Conservation (phyloP, 2,888 invertebrate species). For the Axea sp. region DNA sequence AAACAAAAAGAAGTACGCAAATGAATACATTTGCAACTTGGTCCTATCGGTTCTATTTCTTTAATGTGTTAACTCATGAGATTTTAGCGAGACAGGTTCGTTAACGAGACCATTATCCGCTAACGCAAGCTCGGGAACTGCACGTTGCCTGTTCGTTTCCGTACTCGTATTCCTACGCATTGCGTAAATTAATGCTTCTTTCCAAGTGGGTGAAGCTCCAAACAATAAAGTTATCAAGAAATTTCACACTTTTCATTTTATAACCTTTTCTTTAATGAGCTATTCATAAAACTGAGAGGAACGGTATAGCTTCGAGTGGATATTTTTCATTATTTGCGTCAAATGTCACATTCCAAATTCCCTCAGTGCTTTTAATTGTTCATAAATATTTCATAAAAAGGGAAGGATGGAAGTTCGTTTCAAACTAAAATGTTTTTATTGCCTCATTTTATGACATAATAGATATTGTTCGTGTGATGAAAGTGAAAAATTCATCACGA, state of each 20-base stretch:
- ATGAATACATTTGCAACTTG: slow-evolving; percentile 5
- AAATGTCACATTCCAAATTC: too few species aligned
- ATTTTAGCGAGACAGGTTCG: slow-evolving; percentile 50
- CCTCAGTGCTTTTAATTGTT: too few species aligned
- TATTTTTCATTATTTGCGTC: background rate
- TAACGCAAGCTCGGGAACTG: background rate
- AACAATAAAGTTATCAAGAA: slow-evolving; percentile 42
- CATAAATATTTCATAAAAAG: too few species aligned
- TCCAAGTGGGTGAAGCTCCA: slow-evolving; percentile 27
- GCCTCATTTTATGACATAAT: background rate
- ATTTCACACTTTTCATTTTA: slow-evolving; percentile 32
- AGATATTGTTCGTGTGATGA: too few species aligned
- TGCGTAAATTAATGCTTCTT: slow-evolving; percentile 49
- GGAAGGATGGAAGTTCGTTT: too few species aligned
- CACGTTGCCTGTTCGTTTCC: slow-evolving; percentile 25
- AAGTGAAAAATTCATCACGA: slow-evolving; percentile 37
- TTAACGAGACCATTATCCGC: slow-evolving; percentile 61
- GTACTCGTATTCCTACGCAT: slow-evolving; percentile 40
- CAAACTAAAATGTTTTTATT: too few species aligned
- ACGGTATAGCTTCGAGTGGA: background rate
- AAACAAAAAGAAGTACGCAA: slow-evolving; percentile 12
- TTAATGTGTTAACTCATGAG: slow-evolving; percentile 58
- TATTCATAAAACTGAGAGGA: slow-evolving; percentile 14
- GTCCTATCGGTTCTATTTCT: slow-evolving; percentile 55
- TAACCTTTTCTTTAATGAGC: slow-evolving; percentile 27